phyloP scores from a whole-genome alignment of 2,797 vertebrate genomes.

The Peromyscus melanophrys region DNA sequence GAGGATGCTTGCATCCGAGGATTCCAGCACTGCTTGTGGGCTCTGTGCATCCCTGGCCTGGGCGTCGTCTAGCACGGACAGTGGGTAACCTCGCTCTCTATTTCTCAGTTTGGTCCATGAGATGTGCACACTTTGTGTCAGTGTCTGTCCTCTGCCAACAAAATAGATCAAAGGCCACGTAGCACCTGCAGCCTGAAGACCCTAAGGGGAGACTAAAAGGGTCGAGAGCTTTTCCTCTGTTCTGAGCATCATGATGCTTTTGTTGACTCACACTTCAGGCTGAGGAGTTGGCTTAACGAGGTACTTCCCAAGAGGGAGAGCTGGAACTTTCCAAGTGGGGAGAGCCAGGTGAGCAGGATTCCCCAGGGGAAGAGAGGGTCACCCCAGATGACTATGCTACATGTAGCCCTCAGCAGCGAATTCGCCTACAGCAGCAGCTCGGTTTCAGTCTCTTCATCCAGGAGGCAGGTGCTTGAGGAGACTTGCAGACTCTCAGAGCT shows the following conservation, averaged over 20 bases:
- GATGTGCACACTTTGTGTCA: neutral
- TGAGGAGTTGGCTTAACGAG: neutral
- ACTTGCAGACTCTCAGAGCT: neutral
- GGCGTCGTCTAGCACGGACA: too few relatives aligned
- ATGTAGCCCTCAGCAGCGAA: neutral
- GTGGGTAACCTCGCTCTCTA: neutral
- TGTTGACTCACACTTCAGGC: neutral
- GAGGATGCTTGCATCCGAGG: neutral
- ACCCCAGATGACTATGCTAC: rapidly evolving
- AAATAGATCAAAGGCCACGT: slow-evolving; percentile 15
- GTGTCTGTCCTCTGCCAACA: neutral
- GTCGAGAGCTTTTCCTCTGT: neutral
- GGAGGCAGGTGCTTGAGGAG: neutral
- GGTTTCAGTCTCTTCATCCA: neutral
- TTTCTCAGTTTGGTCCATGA: neutral
- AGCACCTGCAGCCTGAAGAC: neutral
- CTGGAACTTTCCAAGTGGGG: neutral
- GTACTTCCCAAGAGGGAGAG: neutral
- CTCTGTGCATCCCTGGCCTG: too few relatives aligned
- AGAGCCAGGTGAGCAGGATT: neutral
- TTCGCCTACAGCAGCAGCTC: neutral
- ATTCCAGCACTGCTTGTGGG: neutral
- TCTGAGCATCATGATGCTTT: neutral
- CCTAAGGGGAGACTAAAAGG: neutral
- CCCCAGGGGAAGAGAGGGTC: too few relatives aligned